phyloP scores from a whole-genome alignment of 2,797 vertebrate genomes.

The Sternarchorhynchus goeldii region DNA sequence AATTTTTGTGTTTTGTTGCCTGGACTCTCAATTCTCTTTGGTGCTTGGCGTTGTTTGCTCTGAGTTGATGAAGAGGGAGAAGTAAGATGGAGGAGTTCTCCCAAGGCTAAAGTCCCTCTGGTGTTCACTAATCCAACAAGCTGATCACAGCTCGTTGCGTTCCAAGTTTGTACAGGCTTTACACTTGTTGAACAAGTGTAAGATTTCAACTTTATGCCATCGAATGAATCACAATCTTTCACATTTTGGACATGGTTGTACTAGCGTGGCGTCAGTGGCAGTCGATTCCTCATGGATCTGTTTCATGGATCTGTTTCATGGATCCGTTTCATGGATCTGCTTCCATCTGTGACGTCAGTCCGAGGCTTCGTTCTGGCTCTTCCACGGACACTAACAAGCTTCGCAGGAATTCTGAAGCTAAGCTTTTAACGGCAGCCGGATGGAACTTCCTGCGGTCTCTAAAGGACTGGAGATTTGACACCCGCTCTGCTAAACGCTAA shows the following conservation, averaged over 20 bases:
- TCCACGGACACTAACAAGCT: background rate
- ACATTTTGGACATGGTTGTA: background rate
- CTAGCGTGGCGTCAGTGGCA: too few relatives aligned
- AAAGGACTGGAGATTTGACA: conserved; percentile 26
- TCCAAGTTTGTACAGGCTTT: background rate
- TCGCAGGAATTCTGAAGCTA: background rate
- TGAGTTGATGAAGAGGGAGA: conserved; percentile 11
- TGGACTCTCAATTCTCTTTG: background rate
- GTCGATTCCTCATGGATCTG: too few relatives aligned
- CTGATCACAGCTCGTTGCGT: background rate
- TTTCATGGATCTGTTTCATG: background rate
- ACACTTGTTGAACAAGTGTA: conserved; percentile 1
- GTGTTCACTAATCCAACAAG: conserved; percentile 36
- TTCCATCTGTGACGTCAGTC: background rate
- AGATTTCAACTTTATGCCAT: background rate
- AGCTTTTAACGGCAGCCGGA: conserved; percentile 10
- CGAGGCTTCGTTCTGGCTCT: background rate
- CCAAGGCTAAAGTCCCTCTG: background rate
- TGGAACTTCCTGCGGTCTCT: background rate
- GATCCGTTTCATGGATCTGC: background rate
- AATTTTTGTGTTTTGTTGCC: background rate
- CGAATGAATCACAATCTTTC: background rate
- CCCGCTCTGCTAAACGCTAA: conserved; percentile 4
- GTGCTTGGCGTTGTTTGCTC: background rate
- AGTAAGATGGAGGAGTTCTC: conserved; percentile 3